phyloP scores from a whole-genome alignment of 1,140 invertebrate species.

The Sminthurides bifidus region DNA sequence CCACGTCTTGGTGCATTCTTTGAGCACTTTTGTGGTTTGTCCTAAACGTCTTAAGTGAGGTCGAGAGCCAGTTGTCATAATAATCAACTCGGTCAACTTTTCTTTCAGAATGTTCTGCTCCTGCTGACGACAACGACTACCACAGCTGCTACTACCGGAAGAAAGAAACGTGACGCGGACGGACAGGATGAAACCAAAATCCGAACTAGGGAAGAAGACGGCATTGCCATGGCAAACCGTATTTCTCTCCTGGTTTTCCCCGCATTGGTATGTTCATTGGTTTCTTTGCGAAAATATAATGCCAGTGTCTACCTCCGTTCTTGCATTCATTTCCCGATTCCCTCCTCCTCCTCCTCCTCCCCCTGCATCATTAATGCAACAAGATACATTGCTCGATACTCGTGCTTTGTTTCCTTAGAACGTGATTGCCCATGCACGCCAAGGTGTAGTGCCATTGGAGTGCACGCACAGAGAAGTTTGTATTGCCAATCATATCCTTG shows the following conservation, averaged over 20 bases:
- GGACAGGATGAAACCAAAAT: neutral
- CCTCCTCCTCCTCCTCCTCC: neutral
- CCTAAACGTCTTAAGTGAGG: too few species aligned
- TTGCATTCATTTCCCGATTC: neutral
- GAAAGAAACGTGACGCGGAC: neutral
- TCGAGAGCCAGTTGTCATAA: too few species aligned
- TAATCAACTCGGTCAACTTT: too few species aligned
- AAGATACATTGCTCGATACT: neutral
- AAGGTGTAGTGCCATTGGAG: conserved; percentile 17
- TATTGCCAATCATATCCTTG: conserved; percentile 16
- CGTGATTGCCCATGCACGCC: conserved; percentile 18
- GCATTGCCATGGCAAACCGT: conserved; percentile 2
- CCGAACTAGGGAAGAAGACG: neutral
- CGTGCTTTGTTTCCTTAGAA: conserved; percentile 13
- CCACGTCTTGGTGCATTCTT: too few species aligned
- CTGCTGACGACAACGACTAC: conserved; percentile 13
- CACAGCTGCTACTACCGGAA: conserved; percentile 5
- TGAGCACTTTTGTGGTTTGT: neutral
- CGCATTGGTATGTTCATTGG: conserved; percentile 3
- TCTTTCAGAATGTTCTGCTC: conserved; percentile 11
- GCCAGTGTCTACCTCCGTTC: neutral
- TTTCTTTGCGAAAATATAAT: neutral
- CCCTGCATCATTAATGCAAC: too few species aligned
- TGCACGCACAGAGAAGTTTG: conserved; percentile 24
- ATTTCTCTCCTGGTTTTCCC: conserved; percentile 11